These are phyloP conservation scores for Rhinichthys klamathensis DNA, from an alignment of 2,113 vertebrate genomes.

Conservation along the genomic window DNA sequence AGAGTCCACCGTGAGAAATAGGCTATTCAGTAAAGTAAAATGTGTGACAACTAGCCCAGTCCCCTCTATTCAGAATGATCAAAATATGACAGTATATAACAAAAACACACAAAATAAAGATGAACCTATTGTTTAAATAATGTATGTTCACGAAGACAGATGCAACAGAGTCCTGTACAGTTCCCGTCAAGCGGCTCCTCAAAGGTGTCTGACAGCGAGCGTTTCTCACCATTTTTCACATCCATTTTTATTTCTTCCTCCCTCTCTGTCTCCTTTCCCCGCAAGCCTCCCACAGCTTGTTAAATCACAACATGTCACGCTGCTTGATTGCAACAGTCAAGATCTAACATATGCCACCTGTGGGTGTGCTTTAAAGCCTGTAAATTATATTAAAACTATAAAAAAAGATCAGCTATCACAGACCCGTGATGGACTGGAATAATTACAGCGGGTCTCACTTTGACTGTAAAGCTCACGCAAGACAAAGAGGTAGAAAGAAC, in stretches of 20 bases:
- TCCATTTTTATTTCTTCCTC: slow-evolving; percentile 41
- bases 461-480: slow-evolving; percentile 55
- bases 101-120: not conserved
- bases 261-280: slow-evolving; percentile 38
- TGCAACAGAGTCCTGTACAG: not conserved
- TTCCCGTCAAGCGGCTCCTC: slow-evolving; percentile 31
- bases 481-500: slow-evolving; percentile 33
- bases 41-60: not conserved
- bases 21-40: not conserved
- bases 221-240: slow-evolving; percentile 38
- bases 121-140: not conserved
- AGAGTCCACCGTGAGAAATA: not conserved
- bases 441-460: slow-evolving; percentile 56
- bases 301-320: slow-evolving; percentile 65
- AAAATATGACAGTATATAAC: not conserved
- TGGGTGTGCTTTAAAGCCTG: slow-evolving; percentile 61
- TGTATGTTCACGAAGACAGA: not conserved
- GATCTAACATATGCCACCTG: slow-evolving; percentile 63
- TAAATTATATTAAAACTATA: slow-evolving; percentile 64
- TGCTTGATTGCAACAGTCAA: slow-evolving; percentile 62
- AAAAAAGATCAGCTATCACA: slow-evolving; percentile 56
- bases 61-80: too few relatives aligned
- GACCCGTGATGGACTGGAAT: slow-evolving; percentile 57
- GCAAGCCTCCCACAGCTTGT: slow-evolving; percentile 58
- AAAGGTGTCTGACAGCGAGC: slow-evolving; percentile 30